Base-by-base conservation (phyloP, 1,140 invertebrate species). In the Hyles vespertilio region DNA sequence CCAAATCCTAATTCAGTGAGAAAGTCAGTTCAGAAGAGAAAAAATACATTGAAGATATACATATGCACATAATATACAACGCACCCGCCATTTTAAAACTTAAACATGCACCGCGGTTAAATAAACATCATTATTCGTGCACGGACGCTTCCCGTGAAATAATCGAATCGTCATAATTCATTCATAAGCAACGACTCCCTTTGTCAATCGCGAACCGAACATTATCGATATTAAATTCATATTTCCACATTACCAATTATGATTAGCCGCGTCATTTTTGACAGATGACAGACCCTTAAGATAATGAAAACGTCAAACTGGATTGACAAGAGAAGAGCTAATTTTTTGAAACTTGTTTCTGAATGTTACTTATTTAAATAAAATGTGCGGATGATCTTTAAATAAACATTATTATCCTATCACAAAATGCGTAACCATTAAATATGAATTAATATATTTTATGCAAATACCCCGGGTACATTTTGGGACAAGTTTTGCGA, bases 181-280 rank as follows among this genome's bases (percentile, higher is more conserved):
- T 88, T 87, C 82, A 88, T 71, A 48, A 71, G 49, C 68, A 22
- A 22, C 71, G 70, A 69, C 74, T 65, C 69, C 70, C 74, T 72
- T 79, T 79, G 76, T 81, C 60, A 67, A 59, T 54, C 62, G 60
- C 56, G 70, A 73, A 59, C 62, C 66, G 70, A 81, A 81, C 60
- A 77, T 70, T 53, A 63, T 62, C 62, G 63, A 71, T 65, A 61
- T 61, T 54, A 67, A 67, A 63, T 68, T 69, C 53, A 63, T 66
- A 67, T 77, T 69, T 72, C 74, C 75, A 68, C 74, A 68, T 50
- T 46, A 34, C 61, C 67, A 74, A 80, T 81, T 61, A 80, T 73
- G 83, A 87, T 87, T 84, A 87, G 70, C 48, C 65, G 51, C 69
- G 69, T 77, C 75, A 77, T 77, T 72, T 71, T 70, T 74, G 70